These are phyloP conservation scores for Botia kubotai DNA, from an alignment of 2,797 vertebrate species.

Conservation along the genomic window DNA sequence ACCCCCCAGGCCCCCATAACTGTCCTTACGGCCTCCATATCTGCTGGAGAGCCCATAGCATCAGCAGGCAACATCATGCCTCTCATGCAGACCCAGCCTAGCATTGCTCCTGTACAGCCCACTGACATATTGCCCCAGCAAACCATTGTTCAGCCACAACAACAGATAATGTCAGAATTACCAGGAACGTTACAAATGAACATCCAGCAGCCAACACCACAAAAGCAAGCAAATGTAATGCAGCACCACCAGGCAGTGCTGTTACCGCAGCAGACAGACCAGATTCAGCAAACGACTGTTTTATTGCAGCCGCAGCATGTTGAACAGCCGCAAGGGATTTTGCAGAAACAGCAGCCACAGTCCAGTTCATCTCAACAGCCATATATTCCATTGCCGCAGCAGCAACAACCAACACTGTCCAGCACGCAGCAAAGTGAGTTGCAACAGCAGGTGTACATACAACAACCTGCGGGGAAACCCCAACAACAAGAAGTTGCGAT, in stretches of 20 bases:
- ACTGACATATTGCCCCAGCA: slow-evolving; percentile 76
- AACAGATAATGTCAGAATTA: slow-evolving; percentile 71
- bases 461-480: slow-evolving; percentile 38
- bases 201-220: slow-evolving; percentile 62
- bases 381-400: slow-evolving; percentile 48
- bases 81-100: slow-evolving; percentile 74
- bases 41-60: slow-evolving; percentile 73
- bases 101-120: slow-evolving; percentile 73
- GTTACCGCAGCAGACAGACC: slow-evolving; percentile 66
- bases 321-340: slow-evolving; percentile 50
- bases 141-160: slow-evolving; percentile 67
- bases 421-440: slow-evolving; percentile 47
- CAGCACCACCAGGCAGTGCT: slow-evolving; percentile 59
- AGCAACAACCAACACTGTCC: slow-evolving; percentile 48
- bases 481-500: slow-evolving; percentile 45
- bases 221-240: slow-evolving; percentile 66
- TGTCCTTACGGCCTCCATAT: slow-evolving; percentile 72
- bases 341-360: slow-evolving; percentile 50
- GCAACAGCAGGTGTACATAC: slow-evolving; percentile 55
- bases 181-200: slow-evolving; percentile 67
- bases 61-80: slow-evolving; percentile 68
- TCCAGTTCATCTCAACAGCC: slow-evolving; percentile 50
- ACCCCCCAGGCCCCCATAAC: slow-evolving; percentile 77
- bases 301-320: slow-evolving; percentile 61
- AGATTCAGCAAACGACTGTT: slow-evolving; percentile 68